Percentiles rank a stretch among this genome's conserved stretches.
Evolutionary conservation across 2,113 vertebrate genomes (phyloP).

Genomic region (Sapayoa aenigma): DNA sequence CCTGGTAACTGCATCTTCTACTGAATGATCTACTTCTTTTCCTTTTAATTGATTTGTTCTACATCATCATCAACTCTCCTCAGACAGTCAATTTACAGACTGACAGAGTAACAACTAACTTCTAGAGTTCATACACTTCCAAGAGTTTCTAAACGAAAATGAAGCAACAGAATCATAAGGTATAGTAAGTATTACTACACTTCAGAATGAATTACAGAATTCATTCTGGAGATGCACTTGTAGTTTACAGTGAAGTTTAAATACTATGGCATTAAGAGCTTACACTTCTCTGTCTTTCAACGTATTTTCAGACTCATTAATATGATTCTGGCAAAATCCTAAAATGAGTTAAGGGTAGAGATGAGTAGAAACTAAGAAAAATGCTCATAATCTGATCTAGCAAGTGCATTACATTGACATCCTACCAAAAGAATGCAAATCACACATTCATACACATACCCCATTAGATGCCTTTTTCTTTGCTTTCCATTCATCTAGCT

Average conservation of each 20-base stretch:
- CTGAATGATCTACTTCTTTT: not conserved
- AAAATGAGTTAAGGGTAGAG: not conserved
- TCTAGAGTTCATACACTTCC: not conserved
- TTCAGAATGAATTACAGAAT: not conserved
- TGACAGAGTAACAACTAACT: not conserved
- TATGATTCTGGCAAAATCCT: not conserved
- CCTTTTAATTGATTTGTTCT: not conserved
- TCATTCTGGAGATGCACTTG: not conserved
- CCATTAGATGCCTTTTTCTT: conserved; percentile 92
- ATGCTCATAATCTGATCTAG: not conserved
- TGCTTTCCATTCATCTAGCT: conserved; percentile 98
- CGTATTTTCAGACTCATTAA: not conserved
- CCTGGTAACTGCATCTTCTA: not conserved
- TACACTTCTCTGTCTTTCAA: not conserved
- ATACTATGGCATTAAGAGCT: not conserved
- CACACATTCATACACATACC: conserved; percentile 71
- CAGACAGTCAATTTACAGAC: not conserved
- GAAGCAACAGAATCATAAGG: not conserved
- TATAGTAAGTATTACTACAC: not conserved
- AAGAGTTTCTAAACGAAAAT: not conserved
- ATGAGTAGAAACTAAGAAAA: not conserved
- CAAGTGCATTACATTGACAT: rapidly evolving
- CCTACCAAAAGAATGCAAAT: not conserved
- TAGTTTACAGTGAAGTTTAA: not conserved
- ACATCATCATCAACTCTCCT: not conserved